Conservation (phyloP, 2,797 vertebrate species). For the Enoplosus armatus region DNA sequence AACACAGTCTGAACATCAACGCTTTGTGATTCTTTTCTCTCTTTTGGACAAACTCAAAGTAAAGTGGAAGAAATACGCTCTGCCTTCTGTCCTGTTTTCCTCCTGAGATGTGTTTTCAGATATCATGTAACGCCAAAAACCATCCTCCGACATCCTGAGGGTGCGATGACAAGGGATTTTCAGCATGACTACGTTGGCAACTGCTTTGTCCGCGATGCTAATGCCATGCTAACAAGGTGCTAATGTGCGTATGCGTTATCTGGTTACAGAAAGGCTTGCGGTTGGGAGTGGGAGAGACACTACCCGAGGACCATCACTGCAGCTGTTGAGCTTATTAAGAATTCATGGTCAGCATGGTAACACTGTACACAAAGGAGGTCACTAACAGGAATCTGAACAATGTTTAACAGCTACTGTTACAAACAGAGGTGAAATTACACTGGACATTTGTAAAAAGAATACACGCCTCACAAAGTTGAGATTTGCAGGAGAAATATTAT, state of each 20-base stretch:
- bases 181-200: constrained; percentile 56
- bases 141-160: constrained; percentile 28
- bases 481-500: neutral
- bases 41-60: constrained; percentile 5
- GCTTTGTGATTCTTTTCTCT: neutral
- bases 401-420: constrained; percentile 76
- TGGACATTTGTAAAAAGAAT: constrained; percentile 16
- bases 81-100: neutral
- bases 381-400: constrained; percentile 77
- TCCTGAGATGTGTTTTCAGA: constrained; percentile 1
- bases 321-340: constrained; percentile 78
- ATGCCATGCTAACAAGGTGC: constrained; percentile 53
- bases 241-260: constrained; percentile 41
- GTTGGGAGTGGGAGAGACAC: constrained; percentile 33
- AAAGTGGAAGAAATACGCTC: neutral
- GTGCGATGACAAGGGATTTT: constrained; percentile 52
- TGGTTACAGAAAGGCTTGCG: constrained; percentile 56
- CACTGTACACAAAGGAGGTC: constrained; percentile 65
- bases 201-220: constrained; percentile 32
- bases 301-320: constrained; percentile 45
- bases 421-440: constrained; percentile 42
- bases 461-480: neutral
- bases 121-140: constrained; percentile 18
- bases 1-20: constrained; percentile 2
- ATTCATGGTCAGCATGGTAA: constrained; percentile 81